These are phyloP conservation scores for Cryptophagus acutangulus DNA, from an alignment of 2,888 invertebrate genomes.

Conservation along the genomic window DNA sequence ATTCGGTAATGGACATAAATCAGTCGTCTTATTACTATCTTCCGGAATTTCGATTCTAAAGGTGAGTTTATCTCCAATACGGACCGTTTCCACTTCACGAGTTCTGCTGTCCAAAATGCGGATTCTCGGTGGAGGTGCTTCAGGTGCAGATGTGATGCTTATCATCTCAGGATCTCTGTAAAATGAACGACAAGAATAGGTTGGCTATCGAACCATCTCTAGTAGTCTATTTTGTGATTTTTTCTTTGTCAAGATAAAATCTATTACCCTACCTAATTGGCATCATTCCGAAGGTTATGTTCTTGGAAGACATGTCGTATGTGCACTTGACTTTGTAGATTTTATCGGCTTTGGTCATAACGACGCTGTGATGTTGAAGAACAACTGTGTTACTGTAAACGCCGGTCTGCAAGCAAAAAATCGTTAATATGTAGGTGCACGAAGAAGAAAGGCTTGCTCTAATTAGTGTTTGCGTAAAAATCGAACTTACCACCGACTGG, in stretches of 20 bases:
- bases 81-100: constrained; percentile 88
- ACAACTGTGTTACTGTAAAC: constrained; percentile 93
- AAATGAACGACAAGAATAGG: constrained; percentile 12
- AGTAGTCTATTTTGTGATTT: neutral
- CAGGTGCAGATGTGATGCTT: constrained; percentile 90
- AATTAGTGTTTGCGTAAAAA: neutral
- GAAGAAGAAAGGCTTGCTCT: neutral
- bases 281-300: constrained; percentile 96
- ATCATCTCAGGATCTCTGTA: constrained; percentile 90
- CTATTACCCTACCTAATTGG: constrained; percentile 66
- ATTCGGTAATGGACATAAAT: neutral
- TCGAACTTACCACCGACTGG: constrained; percentile 77
- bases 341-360: constrained; percentile 94
- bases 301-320: constrained; percentile 93
- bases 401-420: constrained; percentile 64
- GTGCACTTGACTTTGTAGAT: constrained; percentile 96
- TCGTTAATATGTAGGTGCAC: neutral
- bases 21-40: constrained; percentile 67
- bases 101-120: constrained; percentile 81
- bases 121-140: constrained; percentile 90
- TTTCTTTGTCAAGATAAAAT: constrained; percentile 1
- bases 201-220: neutral
- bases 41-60: constrained; percentile 95
- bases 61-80: constrained; percentile 89
- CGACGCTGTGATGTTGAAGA: constrained; percentile 90